Conservation (phyloP, 2,113 vertebrate species). For the Heloderma charlesbogerti region DNA sequence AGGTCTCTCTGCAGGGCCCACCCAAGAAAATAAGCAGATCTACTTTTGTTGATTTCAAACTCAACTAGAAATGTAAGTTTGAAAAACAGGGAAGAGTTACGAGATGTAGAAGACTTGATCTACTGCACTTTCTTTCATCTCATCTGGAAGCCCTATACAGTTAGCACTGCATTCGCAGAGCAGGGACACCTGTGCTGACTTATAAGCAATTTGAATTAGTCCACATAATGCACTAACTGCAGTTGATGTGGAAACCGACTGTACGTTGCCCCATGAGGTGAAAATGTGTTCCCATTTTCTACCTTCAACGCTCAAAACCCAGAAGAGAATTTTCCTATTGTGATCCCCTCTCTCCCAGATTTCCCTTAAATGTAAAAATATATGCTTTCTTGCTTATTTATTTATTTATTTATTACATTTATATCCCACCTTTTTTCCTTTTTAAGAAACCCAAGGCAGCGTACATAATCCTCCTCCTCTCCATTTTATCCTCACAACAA, state of each 20-base stretch:
- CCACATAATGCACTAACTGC: background rate
- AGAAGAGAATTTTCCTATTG: background rate
- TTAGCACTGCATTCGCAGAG: background rate
- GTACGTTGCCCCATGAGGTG: background rate
- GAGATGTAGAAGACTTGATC: background rate
- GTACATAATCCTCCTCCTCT: no score
- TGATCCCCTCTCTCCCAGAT: background rate
- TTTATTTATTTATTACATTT: no score
- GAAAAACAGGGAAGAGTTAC: slow-evolving; percentile 7
- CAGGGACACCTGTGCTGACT: background rate
- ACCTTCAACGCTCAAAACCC: background rate
- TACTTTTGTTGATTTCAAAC: background rate
- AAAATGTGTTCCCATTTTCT: background rate
- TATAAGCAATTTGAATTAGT: background rate
- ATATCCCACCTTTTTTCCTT: no score
- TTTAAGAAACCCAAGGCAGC: no score
- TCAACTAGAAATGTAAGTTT: background rate
- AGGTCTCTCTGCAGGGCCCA: slow-evolving; percentile 17
- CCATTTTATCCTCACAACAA: no score
- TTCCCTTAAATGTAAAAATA: background rate
- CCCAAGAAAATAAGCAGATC: slow-evolving; percentile 14
- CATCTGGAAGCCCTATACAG: background rate
- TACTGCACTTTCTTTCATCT: background rate
- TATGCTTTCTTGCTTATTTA: no score
- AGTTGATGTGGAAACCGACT: background rate